Evolutionary conservation across 1,140 invertebrate species (phyloP), one percentile per base, ranked within the genome.

Genomic region (Aphaenogaster ashmeadi): DNA sequence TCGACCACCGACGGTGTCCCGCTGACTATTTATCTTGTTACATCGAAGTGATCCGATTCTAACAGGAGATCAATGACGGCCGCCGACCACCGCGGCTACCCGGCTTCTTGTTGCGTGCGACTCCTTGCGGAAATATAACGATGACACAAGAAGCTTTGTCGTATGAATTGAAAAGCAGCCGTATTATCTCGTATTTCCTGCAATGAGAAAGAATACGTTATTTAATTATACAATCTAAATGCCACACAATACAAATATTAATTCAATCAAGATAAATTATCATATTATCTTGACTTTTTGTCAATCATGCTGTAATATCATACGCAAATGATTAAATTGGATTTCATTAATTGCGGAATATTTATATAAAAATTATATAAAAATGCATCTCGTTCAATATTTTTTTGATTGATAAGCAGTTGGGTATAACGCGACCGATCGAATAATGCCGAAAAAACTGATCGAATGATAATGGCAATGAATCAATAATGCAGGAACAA

Each of bases 21-120:
- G 91, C 75, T 91, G 87, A 93, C 93, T 94, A 94, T 95, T 94
- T 94, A 94, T 95, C 94, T 94, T 93, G 92, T 95, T 94, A 94
- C 90, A 94, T 93, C 87, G 88, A 89, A 91, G 88, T 91, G 92
- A 94, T 94, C 93, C 91, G 89, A 94, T 94, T 94, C 91, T 94
- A 93, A 94, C 90, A 86, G 91, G 89, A 93, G 92, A 94, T 94
- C 93, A 93, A 93, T 92, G 93, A 92, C 90, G 88, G 77, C 80
- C 86, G 89, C 87, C 84, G 85, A 88, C 81, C 81, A 86, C 86
- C 87, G 77, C 79, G 72, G 71, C 92, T 86, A 90, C 80, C 86
- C 87, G 69, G 71, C 83, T 85, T 83, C 88, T 87, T 83, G 87
- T 90, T 81, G 75, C 75, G n/a, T 71, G 58, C 52, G 54, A 81